Conservation (phyloP, 2,113 vertebrate genomes). For the Coracopsis vasa region DNA sequence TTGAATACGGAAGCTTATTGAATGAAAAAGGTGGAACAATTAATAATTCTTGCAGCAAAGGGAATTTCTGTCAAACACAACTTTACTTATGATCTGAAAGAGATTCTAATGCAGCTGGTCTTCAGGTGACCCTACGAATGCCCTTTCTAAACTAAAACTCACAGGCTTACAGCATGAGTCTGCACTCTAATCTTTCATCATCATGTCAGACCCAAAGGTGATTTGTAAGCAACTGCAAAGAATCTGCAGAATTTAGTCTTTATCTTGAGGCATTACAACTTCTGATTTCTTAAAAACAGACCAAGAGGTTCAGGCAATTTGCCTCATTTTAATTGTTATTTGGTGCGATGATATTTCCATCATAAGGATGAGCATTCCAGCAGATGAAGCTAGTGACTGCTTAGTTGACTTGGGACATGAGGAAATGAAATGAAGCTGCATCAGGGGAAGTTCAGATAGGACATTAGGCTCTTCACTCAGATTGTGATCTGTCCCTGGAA, state of each 20-base stretch:
- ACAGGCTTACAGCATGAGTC: background rate
- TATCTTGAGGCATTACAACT: background rate
- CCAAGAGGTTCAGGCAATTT: background rate
- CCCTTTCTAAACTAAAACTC: background rate
- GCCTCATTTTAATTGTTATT: background rate
- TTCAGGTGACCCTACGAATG: background rate
- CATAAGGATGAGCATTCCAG: background rate
- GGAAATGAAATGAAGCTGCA: background rate
- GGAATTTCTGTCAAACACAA: background rate
- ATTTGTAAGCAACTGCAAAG: background rate
- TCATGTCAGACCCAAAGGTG: background rate
- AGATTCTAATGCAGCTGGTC: background rate
- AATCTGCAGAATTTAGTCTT: background rate
- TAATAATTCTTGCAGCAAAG: background rate
- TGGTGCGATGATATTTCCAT: background rate
- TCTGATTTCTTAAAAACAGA: background rate
- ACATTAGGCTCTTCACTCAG: background rate
- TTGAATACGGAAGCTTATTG: background rate
- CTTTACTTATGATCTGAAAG: background rate
- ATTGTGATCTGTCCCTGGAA: rapidly evolving
- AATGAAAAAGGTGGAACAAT: background rate
- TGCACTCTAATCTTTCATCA: background rate
- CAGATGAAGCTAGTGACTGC: background rate
- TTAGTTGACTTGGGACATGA: background rate
- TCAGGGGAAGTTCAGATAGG: background rate